Evolutionary conservation across 2,888 invertebrate species (phyloP), one percentile per base, ranked within the genome.

Genomic region (Silvanus unidentatus): DNA sequence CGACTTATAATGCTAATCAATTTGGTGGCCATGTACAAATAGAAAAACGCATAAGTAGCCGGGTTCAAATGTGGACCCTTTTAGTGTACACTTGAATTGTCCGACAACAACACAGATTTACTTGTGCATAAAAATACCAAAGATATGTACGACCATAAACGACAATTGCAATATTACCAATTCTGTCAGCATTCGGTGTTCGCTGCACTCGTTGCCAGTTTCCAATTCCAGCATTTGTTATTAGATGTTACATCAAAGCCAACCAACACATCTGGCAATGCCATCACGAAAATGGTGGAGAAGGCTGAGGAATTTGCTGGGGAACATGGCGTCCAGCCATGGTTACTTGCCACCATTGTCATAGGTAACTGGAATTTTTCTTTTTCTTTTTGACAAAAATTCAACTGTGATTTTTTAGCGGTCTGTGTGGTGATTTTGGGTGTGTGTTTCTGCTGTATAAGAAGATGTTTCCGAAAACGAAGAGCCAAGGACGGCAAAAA

Each of bases 401-500:
- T 40, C n/a, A 12, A 32, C 12, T 6, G 3, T 27, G 22, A 27
- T 29, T 46, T 28, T 36, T 37, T 59, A 87, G 88, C 80, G 62
- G 80, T 92, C 49, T 82, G 80, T 55, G 77, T 88, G 48, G 77
- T 91, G 59, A 81, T 93, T 59, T 80, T 93, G 59, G 88, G 88
- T 51, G 79, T 92, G 62, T 89, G 91, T 75, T 88, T 90, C 77
- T 91, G 88, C 76, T 94, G 93, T 77, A 89, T 93, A 75, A 80
- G 92, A 70, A 81, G 92, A 76, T 93, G 90, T 75, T 89, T 88
- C 78, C 86, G 90, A 71, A 92, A 93, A 69, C 79, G 92, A 66
- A 83, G 93, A 60, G 88, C 90, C 78, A 93, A 93, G 81, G 92
- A 91, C 75, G 90, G 87, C 65, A 95, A 95, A 77, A 95, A 95